Base-by-base conservation (phyloP, 2,797 vertebrate species). In the Rhyacichthys aspro region DNA sequence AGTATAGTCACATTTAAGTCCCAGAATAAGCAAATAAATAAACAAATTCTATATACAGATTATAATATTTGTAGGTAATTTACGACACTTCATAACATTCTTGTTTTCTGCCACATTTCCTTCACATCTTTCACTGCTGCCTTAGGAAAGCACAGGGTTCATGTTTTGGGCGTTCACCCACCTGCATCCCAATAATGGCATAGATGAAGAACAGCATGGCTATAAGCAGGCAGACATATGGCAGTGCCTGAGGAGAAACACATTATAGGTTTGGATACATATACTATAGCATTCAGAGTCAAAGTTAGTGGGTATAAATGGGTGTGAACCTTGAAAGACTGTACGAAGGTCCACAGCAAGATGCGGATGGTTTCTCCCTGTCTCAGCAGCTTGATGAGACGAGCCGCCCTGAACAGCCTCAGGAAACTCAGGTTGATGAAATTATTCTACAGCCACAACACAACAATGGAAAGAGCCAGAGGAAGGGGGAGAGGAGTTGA, bases 171-270 rank as follows among this genome's bases (percentile, higher is more conserved):
- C 47, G 71, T 28, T 67, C 59, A 82, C 87, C 63, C 83, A 97
- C 96, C 95, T 98, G 96, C 96, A 97, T 97, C 55, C 96, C 96
- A 11, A 98, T 97, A 89, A 97, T 97, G 89, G 96, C 96, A 5
- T 98, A 98, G 89, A 98, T 98, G 91, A 98, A 97, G 92, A 98
- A 98, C 52, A 98, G 94, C 96, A 98, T 98, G 85, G 95, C 95
- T 28, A 97, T 98, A 82, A 98, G 93, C 59, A 98, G 93, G 86
- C 96, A 98, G 82, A 98, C 96, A 50, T 98, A 98, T 5, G 95
- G 96, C 79, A 98, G 90, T 0, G 96, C 95, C 95, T 98, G 84
- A 58, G 68, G 67, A 67, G 59, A 83, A 48, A 85, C 33, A 76
- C 64, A 79, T 55, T 16, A 9, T 59, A 59, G 1, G 39, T 65